A percentile compares a stretch with the other conserved stretches of the same genome.
Evolutionary conservation across 2,888 invertebrate species (phyloP).

Genomic region (Stomorhina lunata): DNA sequence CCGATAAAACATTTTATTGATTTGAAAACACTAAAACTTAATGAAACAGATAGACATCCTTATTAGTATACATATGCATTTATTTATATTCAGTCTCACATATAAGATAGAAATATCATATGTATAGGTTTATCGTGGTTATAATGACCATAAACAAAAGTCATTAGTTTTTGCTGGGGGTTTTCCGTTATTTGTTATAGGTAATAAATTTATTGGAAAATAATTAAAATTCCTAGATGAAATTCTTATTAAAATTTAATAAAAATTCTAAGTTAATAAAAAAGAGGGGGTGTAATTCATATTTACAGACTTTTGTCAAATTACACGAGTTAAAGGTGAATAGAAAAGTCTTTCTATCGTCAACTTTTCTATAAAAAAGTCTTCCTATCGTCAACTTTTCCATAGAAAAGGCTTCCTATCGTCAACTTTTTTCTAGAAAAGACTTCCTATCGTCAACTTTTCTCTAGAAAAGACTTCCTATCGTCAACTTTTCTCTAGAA

Average conservation of each 20-base stretch:
- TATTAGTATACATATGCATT: no score
- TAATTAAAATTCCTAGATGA: conserved; percentile 44
- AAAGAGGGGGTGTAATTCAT: no score
- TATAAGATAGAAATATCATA: not conserved
- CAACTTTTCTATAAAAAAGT: no score
- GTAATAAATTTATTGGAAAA: conserved; percentile 60
- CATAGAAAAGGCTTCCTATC: no score
- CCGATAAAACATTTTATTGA: conserved; percentile 69
- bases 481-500: no score
- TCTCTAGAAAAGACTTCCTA: no score
- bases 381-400: no score
- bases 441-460: no score
- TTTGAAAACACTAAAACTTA: conserved; percentile 37
- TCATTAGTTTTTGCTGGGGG: conserved; percentile 43
- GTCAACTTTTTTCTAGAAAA: no score
- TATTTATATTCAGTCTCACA: not conserved
- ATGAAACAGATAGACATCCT: conserved; percentile 34
- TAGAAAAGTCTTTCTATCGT: no score
- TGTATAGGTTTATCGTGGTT: conserved; percentile 16
- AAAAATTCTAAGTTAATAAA: conserved; percentile 16
- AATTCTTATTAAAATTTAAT: conserved; percentile 57
- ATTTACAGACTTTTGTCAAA: no score
- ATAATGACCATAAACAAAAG: conserved; percentile 60
- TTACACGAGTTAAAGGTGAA: no score
- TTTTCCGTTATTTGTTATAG: not conserved